Evolutionary conservation across 92 coral and sea anemone species (phyloP).

Genomic region (Bergia puertoricense): DNA sequence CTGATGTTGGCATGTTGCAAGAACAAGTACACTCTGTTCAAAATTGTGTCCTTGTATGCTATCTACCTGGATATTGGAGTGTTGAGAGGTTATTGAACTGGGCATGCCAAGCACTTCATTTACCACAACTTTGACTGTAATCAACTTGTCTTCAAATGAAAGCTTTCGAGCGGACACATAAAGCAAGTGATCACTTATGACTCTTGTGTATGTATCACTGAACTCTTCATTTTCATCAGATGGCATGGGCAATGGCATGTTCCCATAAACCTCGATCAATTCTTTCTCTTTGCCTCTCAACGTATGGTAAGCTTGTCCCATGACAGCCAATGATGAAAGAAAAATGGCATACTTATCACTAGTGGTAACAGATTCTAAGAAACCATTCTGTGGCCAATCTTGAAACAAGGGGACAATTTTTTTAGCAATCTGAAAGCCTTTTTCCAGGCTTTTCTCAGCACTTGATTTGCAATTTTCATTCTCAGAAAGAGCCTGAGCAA

Average conservation of each 20-base stretch:
- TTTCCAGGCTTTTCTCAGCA: neutral
- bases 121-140: neutral
- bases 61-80: neutral
- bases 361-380: neutral
- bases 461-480: neutral
- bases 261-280: neutral
- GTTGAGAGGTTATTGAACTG: neutral
- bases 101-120: neutral
- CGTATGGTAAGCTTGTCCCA: constrained; percentile 9
- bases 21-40: neutral
- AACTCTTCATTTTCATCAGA: neutral
- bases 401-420: neutral
- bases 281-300: constrained; percentile 7
- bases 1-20: constrained; percentile 30
- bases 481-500: neutral
- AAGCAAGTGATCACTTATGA: neutral
- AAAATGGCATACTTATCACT: neutral
- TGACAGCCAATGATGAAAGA: neutral
- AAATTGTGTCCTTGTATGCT: neutral
- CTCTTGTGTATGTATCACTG: neutral
- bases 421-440: constrained; percentile 15
- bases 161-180: neutral
- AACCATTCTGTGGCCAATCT: neutral
- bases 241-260: neutral
- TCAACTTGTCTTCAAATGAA: neutral